These are phyloP conservation scores for Phortica okadai DNA, from an alignment of 2,888 invertebrate genomes.

Conservation along the genomic window DNA sequence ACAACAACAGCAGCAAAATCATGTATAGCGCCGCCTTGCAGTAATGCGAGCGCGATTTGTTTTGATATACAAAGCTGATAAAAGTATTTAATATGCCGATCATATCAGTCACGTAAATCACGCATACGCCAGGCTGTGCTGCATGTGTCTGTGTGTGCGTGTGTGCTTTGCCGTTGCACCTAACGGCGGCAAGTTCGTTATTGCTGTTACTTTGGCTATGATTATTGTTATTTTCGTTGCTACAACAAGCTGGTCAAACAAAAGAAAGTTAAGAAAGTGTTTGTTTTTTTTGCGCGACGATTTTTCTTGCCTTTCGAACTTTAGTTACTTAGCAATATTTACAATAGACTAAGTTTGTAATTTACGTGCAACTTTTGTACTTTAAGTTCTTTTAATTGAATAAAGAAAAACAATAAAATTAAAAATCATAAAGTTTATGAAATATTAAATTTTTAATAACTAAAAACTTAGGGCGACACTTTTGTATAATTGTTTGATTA, in stretches of 20 bases:
- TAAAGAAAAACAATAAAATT: too few species aligned
- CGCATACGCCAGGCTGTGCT: slow-evolving; percentile 41
- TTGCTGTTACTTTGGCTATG: slow-evolving; percentile 11
- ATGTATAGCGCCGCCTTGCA: background rate
- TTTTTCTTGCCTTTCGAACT: background rate
- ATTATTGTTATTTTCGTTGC: slow-evolving; percentile 20
- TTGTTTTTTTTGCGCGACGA: background rate
- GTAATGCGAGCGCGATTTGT: slow-evolving; percentile 24
- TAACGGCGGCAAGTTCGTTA: slow-evolving; percentile 19
- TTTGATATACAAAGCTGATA: slow-evolving; percentile 38
- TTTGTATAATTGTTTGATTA: too few species aligned
- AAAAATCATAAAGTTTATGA: too few species aligned
- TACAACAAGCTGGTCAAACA: slow-evolving; percentile 20
- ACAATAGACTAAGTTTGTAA: too few species aligned
- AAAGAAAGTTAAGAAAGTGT: slow-evolving; percentile 37
- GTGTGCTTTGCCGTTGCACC: too few species aligned
- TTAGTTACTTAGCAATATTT: too few species aligned
- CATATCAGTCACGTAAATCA: slow-evolving; percentile 47
- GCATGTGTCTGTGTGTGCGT: background rate
- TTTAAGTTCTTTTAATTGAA: too few species aligned
- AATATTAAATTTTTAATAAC: too few species aligned
- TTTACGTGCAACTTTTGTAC: too few species aligned
- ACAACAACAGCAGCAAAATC: background rate
- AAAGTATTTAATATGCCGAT: slow-evolving; percentile 47
- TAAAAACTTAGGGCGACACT: too few species aligned